Conservation (phyloP, 2,797 vertebrate species). For the Morus bassanus region DNA sequence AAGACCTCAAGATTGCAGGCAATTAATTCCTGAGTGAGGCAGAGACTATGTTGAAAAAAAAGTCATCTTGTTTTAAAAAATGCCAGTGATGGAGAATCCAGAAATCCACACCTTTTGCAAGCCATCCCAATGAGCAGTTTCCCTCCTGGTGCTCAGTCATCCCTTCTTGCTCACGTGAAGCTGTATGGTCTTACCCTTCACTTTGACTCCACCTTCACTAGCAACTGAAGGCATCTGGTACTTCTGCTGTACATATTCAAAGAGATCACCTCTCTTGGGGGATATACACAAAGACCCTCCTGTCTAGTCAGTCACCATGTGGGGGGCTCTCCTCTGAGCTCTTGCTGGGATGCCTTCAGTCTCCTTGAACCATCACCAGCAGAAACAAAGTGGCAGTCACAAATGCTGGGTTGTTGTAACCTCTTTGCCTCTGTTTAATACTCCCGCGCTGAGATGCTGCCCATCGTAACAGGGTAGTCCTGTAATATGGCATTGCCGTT, state of each 20-base stretch:
- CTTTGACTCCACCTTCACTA: not conserved
- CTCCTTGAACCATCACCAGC: not conserved
- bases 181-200: not conserved
- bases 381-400: not conserved
- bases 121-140: no score
- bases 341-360: not conserved
- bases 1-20: not conserved
- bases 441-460: not conserved
- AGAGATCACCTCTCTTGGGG: not conserved
- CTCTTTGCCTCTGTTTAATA: not conserved
- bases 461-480: no score
- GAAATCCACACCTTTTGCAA: not conserved
- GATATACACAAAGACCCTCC: not conserved
- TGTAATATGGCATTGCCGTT: accelerated
- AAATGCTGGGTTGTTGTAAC: not conserved
- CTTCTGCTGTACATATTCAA: not conserved
- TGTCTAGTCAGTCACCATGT: accelerated
- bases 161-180: not conserved
- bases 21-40: not conserved
- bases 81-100: not conserved
- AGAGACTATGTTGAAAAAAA: not conserved
- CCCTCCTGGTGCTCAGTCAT: not conserved
- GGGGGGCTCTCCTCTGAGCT: not conserved
- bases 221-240: not conserved
- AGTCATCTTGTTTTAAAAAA: not conserved